Evolutionary conservation across 2,888 invertebrate species (phyloP).

Genomic region (Drosophila limbata): DNA sequence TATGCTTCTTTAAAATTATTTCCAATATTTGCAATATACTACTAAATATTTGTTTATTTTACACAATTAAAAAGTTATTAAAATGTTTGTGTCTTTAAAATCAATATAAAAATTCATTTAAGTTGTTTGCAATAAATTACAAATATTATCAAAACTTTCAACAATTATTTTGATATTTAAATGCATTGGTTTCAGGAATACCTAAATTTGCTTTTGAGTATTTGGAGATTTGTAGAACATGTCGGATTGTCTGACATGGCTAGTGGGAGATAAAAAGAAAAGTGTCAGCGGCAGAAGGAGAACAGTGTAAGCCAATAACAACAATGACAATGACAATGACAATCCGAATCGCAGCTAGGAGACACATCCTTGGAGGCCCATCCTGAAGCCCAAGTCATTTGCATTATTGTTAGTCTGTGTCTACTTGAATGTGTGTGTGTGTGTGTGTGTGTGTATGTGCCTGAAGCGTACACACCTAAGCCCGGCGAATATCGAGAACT

Average conservation of each 20-base stretch:
- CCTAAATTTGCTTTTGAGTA: background rate
- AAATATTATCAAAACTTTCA: too few relatives aligned
- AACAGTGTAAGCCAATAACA: slow-evolving; percentile 32
- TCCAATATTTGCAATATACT: too few relatives aligned
- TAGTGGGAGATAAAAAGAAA: slow-evolving; percentile 43
- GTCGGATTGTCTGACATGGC: slow-evolving; percentile 9
- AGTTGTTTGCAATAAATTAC: too few relatives aligned
- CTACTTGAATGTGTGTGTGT: slow-evolving; percentile 18
- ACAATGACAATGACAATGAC: slow-evolving; percentile 15
- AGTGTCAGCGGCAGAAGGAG: slow-evolving; percentile 54
- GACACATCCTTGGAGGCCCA: slow-evolving; percentile 49
- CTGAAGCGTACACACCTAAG: slow-evolving; percentile 33
- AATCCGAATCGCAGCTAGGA: slow-evolving; percentile 29
- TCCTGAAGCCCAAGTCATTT: slow-evolving; percentile 76
- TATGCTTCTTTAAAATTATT: too few relatives aligned
- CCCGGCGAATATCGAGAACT: slow-evolving; percentile 46
- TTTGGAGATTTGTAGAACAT: background rate
- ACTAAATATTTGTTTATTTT: too few relatives aligned
- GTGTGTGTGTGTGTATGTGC: slow-evolving; percentile 10
- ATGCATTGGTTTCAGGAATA: background rate
- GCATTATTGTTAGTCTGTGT: slow-evolving; percentile 68
- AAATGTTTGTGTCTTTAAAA: too few relatives aligned
- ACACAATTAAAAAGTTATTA: background rate
- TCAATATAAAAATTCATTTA: too few relatives aligned
- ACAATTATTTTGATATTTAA: too few relatives aligned